phyloP scores from a whole-genome alignment of 2,888 invertebrate species.

The Drosophila histrio region DNA sequence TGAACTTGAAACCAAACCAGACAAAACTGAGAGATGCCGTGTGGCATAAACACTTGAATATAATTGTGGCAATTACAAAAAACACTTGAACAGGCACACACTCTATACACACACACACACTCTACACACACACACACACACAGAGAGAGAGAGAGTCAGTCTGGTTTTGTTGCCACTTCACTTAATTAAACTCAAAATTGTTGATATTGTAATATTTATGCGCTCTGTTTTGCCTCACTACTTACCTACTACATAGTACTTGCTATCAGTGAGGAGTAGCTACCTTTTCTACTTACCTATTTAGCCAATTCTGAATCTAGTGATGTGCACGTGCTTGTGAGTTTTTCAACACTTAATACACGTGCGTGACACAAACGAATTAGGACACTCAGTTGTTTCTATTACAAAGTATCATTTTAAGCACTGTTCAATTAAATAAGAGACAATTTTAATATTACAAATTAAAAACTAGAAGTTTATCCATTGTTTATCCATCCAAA shows the following conservation, averaged over 20 bases:
- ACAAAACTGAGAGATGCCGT: conserved; percentile 16
- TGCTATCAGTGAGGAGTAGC: not conserved
- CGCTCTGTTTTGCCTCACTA: conserved; percentile 14
- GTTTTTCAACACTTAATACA: not conserved
- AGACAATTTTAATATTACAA: no score
- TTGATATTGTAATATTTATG: conserved; percentile 58
- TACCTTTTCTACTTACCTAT: not conserved
- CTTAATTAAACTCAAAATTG: conserved; percentile 69
- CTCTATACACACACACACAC: not conserved
- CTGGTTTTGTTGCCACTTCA: conserved; percentile 40
- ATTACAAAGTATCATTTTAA: not conserved
- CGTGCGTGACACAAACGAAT: not conserved
- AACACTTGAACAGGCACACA: conserved; percentile 28
- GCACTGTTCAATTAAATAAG: no score
- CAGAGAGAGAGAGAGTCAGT: not conserved
- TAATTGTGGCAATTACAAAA: conserved; percentile 66
- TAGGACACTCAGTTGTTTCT: not conserved
- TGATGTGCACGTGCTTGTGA: not conserved
- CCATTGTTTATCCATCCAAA: no score
- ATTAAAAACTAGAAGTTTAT: no score
- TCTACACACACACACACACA: not conserved
- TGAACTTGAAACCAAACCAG: conserved; percentile 11
- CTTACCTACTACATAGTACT: conserved; percentile 2
- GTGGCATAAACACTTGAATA: conserved; percentile 59
- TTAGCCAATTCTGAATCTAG: not conserved